phyloP scores from a whole-genome alignment of 2,797 vertebrate genomes.

The Arnoldichthys spilopterus region DNA sequence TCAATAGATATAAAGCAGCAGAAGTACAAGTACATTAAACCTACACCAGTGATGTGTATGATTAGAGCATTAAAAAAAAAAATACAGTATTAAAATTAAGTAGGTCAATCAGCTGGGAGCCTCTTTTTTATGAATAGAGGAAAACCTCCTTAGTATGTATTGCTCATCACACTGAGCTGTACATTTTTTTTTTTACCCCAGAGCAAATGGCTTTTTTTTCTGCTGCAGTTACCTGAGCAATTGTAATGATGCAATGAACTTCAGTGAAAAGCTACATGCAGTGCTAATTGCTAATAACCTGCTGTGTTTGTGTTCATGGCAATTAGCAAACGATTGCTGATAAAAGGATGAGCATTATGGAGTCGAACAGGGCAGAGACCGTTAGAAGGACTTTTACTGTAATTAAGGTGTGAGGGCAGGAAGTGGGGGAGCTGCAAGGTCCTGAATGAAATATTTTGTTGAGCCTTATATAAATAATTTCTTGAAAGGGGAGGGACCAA shows the following conservation, averaged over 20 bases:
- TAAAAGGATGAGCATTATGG: not conserved
- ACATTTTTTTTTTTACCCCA: too few relatives aligned
- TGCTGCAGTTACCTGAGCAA: not conserved
- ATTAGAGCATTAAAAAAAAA: not conserved
- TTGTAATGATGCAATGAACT: not conserved
- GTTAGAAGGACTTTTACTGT: too few relatives aligned
- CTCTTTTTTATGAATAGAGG: not conserved
- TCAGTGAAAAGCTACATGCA: slow-evolving; percentile 10
- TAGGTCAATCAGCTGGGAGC: too few relatives aligned
- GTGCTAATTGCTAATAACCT: slow-evolving; percentile 16
- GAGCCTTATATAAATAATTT: too few relatives aligned
- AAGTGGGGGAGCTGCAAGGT: too few relatives aligned
- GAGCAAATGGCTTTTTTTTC: too few relatives aligned
- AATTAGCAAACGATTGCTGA: not conserved
- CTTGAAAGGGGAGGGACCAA: too few relatives aligned
- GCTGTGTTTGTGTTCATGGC: not conserved
- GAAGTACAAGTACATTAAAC: not conserved
- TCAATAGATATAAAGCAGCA: not conserved
- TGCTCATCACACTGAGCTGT: not conserved
- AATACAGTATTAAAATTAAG: too few relatives aligned
- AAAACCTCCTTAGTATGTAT: not conserved
- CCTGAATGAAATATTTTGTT: too few relatives aligned
- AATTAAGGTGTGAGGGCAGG: too few relatives aligned
- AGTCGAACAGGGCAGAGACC: too few relatives aligned
- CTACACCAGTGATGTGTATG: not conserved